These are phyloP conservation scores for Tetragnatha montana DNA, from an alignment of 2,888 invertebrate species.

Conservation along the genomic window DNA sequence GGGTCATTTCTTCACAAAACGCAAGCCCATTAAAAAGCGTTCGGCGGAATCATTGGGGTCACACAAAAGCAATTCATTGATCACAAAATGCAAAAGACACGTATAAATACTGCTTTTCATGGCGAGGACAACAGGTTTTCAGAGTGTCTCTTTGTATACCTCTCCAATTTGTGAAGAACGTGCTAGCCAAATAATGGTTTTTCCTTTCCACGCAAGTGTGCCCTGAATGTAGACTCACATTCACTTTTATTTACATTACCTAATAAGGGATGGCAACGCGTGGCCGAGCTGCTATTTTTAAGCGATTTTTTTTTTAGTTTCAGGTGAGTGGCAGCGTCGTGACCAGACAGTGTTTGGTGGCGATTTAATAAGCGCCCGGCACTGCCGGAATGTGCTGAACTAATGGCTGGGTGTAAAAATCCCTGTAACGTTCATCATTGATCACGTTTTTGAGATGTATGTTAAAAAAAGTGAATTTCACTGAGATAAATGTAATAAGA, in stretches of 20 bases:
- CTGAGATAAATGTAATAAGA: no score
- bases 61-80: slow-evolving; percentile 18
- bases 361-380: not conserved
- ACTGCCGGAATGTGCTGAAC: not conserved
- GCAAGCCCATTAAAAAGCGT: not conserved
- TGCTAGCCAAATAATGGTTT: not conserved
- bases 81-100: slow-evolving; percentile 2
- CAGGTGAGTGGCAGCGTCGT: not conserved
- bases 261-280: slow-evolving; percentile 18
- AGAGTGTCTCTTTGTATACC: not conserved
- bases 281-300: slow-evolving; percentile 8
- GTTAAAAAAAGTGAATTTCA: no score
- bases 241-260: slow-evolving; percentile 21
- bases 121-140: slow-evolving; percentile 11
- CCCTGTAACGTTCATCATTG: no score
- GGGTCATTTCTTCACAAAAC: not conserved
- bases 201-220: not conserved
- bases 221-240: not conserved
- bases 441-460: no score
- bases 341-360: not conserved
- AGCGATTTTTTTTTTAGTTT: not conserved
- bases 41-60: slow-evolving; percentile 14
- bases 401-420: no score
- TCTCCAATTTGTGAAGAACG: not conserved
- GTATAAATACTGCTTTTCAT: not conserved